Evolutionary conservation across 2,113 vertebrate genomes (phyloP), one percentile per base, ranked within the genome.

Genomic region (Pantherophis guttatus): DNA sequence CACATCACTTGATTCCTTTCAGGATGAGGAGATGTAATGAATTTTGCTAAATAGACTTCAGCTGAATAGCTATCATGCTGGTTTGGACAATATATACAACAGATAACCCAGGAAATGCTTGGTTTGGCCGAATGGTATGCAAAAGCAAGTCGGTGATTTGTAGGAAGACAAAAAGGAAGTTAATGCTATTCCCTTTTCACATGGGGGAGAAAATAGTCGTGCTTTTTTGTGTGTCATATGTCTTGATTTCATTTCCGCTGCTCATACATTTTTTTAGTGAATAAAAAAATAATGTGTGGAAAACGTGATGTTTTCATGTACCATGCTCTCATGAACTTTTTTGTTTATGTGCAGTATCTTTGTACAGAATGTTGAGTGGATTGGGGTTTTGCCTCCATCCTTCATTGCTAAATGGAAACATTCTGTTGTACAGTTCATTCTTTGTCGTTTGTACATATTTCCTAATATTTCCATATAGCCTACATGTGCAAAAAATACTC

Each of bases 381-480:
- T 87, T 48, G 88, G 10, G 95, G 95, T 91, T 93, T n/a, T 54
- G 33, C 54, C 55, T 17, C 21, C 39, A 29, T 26, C 33, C 54
- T 70, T 85, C 88, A 62, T 89, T 93, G 33, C 86, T 94, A 87
- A 96, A 94, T 94, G 93, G 90, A 95, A 96, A 94, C 89, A 54
- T 86, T 86, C 91, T 96, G 92, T 96, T 75, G 95, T n/a, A 52
- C 94, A 94, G 89, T 75, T 93, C 52, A 86, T 94, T 97, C 95
- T 97, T 96, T 95, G 96, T 96, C 96, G 89, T 97, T 92, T 95
- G 90, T 96, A 96, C 95, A 26, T 95, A 13, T 94, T 94, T 95
- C 95, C 89, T 95, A 89, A 62, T 96, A 87, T 93, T 97, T 95
- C 54, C 89, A 96, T 96, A 93, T 89, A 94, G 21, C 86, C 93